Evolutionary conservation across 1,140 invertebrate species (phyloP).

Genomic region (Tyrophagus putrescentiae): DNA sequence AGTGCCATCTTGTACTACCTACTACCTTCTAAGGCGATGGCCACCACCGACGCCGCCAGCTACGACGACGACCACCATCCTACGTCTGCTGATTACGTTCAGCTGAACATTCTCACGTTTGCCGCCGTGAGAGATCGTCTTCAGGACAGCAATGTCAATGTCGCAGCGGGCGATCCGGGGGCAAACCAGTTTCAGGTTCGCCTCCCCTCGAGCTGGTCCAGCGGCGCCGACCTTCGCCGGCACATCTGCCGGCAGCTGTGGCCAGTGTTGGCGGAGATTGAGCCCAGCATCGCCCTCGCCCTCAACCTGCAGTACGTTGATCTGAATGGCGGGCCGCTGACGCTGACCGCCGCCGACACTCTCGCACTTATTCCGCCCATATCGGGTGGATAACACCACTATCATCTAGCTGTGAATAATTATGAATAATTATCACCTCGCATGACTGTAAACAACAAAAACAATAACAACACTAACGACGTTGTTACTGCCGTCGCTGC

Average conservation of each 20-base stretch:
- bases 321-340: background rate
- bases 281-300: background rate
- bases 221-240: background rate
- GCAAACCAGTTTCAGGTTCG: background rate
- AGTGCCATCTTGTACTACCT: too few relatives aligned
- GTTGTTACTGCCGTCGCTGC: too few relatives aligned
- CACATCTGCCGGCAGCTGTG: background rate
- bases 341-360: background rate
- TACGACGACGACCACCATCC: too few relatives aligned
- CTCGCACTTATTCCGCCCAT: conserved; percentile 6
- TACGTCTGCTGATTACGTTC: background rate
- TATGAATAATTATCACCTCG: background rate
- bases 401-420: too few relatives aligned
- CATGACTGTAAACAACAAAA: background rate
- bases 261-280: background rate
- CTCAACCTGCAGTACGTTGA: background rate
- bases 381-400: conserved; percentile 13
- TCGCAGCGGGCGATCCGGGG: background rate
- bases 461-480: background rate
- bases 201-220: background rate
- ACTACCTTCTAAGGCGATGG: too few relatives aligned
- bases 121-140: background rate
- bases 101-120: background rate
- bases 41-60: too few relatives aligned
- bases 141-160: background rate